Base-by-base conservation (phyloP, 2,797 vertebrate genomes). In the Muscicapa striata region DNA sequence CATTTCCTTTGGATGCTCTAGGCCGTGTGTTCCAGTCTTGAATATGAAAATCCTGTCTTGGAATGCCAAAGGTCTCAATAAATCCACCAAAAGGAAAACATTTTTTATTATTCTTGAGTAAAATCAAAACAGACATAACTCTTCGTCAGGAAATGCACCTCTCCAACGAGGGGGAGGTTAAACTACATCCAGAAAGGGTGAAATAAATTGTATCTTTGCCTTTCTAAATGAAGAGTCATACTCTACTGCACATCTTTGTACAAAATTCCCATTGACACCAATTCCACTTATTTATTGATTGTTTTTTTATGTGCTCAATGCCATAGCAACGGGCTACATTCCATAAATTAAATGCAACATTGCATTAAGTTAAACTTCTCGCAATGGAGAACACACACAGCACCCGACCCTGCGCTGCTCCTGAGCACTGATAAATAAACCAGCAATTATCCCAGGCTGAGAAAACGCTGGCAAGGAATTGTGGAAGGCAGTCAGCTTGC, bases 211-310 rank as follows among this genome's bases (percentile, higher is more conserved):
- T 94, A 43, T 67, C 87, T 79, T 93, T 7, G 10, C 77, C 80
- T 89, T 79, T 67, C 83, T 83, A 94, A 95, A 93, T 93, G 81
- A 96, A 85, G 80, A 90, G 73, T 63, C 84, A 41, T 92, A 82
- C 59, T 87, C 89, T 82, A 73, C 78, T 70, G 82, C 91, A 94
- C 91, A 68, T 83, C 85, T 89, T 88, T 54, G 85, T 89, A 70
- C 92, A 91, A 95, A 95, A 96, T 87, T 95, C 83, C 93, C 94
- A 95, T 94, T 95, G 92, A 93, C 96, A 94, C 93, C 95, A 94
- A 96, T 97, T 96, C 88, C 88, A 92, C 93, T 97, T 97, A 97
- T 96, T 97, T 96, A 97, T 95, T 96, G 95, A 97, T 96, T 89
- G 81, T 10, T 54, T 85, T 86, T 95, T 96, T 78, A 95, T 91